Conservation (phyloP, 2,888 invertebrate genomes). For the Craniophora ligustri region DNA sequence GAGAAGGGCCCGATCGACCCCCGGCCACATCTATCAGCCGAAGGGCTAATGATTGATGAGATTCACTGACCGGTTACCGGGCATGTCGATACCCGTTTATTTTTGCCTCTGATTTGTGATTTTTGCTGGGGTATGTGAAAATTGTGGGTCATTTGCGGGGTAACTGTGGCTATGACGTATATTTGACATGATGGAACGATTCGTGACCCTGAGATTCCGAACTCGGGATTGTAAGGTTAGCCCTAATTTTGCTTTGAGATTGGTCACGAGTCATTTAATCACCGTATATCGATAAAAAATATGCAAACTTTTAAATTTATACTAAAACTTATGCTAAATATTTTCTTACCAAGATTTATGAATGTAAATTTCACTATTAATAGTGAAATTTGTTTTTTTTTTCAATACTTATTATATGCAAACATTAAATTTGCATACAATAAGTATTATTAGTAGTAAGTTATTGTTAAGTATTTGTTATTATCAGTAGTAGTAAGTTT, state of each 20-base stretch:
- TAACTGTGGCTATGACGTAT: constrained; percentile 24
- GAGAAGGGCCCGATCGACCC: constrained; percentile 76
- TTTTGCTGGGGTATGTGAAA: constrained; percentile 39
- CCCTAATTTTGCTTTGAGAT: constrained; percentile 4
- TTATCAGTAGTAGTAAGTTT: no score
- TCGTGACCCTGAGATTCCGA: constrained; percentile 18
- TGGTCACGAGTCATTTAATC: no score
- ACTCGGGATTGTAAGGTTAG: background rate
- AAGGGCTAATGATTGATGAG: constrained; percentile 81
- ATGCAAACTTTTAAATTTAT: no score
- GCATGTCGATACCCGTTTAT: constrained; percentile 55
- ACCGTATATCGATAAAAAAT: no score
- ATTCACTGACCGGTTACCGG: constrained; percentile 69
- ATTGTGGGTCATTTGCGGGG: constrained; percentile 34
- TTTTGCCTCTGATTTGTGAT: constrained; percentile 52
- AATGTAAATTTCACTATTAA: no score
- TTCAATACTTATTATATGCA: no score
- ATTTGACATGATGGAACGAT: constrained; percentile 26
- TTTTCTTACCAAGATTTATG: no score
- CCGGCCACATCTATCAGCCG: constrained; percentile 77
- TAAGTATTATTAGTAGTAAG: no score
- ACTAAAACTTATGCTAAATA: no score
- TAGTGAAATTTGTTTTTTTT: no score
- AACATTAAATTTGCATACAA: no score
- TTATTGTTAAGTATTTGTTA: no score